Evolutionary conservation across 1,140 invertebrate genomes (phyloP), one percentile per base, ranked within the genome.

Genomic region (Maniola jurtina): DNA sequence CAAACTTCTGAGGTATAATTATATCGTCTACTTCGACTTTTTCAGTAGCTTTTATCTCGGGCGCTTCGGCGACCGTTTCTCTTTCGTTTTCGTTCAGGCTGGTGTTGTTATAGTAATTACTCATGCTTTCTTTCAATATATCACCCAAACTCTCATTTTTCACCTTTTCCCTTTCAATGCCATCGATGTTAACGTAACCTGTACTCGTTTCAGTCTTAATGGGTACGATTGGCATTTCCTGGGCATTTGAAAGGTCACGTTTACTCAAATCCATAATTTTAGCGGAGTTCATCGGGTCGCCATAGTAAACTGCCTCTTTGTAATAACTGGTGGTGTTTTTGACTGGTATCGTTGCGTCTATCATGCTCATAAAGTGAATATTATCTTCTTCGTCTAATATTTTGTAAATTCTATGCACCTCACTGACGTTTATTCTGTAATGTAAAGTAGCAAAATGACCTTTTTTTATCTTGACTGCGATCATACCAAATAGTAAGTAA

Each of bases 341-440:
- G 73, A 14, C 75, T 73, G 11, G 71, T 68, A 6, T 11, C 13
- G 79, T 70, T 8, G 71, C 76, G 45, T 89, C 88, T 50, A 87
- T 80, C 75, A 88, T 82, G 45, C 80, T 80, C 84, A 88, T 86
- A 38, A 89, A 84, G 35, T 88, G 76, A 33, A 90, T 84, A 52
- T 90, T 90, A 63, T 91, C 90, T 77, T 91, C 87, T 64, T 92
- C 88, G 70, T 90, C 88, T 57, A 92, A 72, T 55, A 89, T 82
- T 80, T 92, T 83, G 64, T 88, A 91, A 35, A 90, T 80, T 75
- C 87, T 83, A 62, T 92, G 80, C 14, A 92, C 83, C 81, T 92
- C 90, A 34, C 84, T 86, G 48, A 92, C 82, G 60, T 92, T 89
- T 65, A 92, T 84, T 33, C 91, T 92, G 81, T 10, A 82, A 91